Base-by-base conservation (phyloP, 2,888 invertebrate species). In the Cyrtodaria siliqua region DNA sequence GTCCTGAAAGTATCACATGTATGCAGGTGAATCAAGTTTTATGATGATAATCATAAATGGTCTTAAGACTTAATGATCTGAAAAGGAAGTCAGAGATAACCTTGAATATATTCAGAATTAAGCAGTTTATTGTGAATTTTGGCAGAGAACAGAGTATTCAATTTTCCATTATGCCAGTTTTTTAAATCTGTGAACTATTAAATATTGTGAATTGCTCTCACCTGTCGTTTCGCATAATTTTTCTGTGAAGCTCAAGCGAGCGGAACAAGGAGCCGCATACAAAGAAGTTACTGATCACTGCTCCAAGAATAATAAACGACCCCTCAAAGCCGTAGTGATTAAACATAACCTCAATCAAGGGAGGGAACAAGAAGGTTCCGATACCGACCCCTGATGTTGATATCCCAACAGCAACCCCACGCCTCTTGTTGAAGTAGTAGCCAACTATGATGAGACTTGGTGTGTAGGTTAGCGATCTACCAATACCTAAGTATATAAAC, bases 371-470 rank as follows among this genome's bases (percentile, higher is more conserved):
- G 71, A 89, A 87, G 12, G 84, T 75, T 1, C 90, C 89, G 12
- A 87, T 52, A 16, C 88, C 89, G 53, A 89, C 89, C 2, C 90
- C 90, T 1, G 87, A 83, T 0, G 89, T 85, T 0, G 85, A 70
- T 20, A 89, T 42, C 8, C 89, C 89, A 9, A 84, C 80, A 4
- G 87, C 88, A 8, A 86, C 50, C 2, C 89, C 87, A 20, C 86
- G 69, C 12, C 74, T 74, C 44, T 87, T 88, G 66, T 88, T 84
- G 72, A 90, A 89, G 61, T 90, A 90, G 56, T 79, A 61, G 12
- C 87, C 86, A 1, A 89, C 86, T n/a, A 88, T 85, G 16, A 89
- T 73, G 4, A 90, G 64, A 24, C 86, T 80, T 2, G 89, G 88
- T 0, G 86, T 81, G 56, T 90, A 90, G 14, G 83, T 61, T 0